Base-by-base conservation (phyloP, 2,888 invertebrate genomes). In the Tineola bisselliella region DNA sequence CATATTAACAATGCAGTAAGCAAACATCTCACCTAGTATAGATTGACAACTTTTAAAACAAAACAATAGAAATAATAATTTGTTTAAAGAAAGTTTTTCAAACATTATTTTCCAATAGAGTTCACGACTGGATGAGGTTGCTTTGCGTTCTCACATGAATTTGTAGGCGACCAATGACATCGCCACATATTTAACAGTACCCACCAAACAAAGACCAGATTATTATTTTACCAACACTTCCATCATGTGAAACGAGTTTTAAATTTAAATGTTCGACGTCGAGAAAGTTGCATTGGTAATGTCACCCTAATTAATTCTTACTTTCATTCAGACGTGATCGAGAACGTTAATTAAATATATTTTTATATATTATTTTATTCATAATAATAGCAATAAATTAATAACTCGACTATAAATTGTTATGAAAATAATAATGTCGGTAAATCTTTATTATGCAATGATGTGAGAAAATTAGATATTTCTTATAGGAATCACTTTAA, bases 171-270 rank as follows among this genome's bases (percentile, higher is more conserved):
- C 70, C 66, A 70, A 71, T 73, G 74, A 73, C 70, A 72, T 74
- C 70, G 66, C 68, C 71, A 75, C 73, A 78, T 84, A 84, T 87
- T 82, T 86, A 84, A 82, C 75, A 67, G 70, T 65, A 71, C 68
- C 69, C 70, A 70, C 74, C 71, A 48, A 73, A 74, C 73, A 73
- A 71, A 74, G 70, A 30, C 76, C 75, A 77, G 25, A 44, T 44
- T 60, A 44, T 25, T 60, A 60, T 75, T 79, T 80, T 72, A 75
- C 70, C 69, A 72, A 69, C 70, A 72, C 75, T 68, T 72, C 73
- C 75, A 68, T 74, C 69, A 69, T 66, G 63, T 73, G 75, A 77
- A 84, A 84, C 87, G 79, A 83, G 84, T 83, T 84, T 84, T 75
- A 81, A 82, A 87, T 86, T 80, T 84, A 76, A 84, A 84, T 82